Conservation (phyloP, 2,888 invertebrate species). For the Agrilus mali region DNA sequence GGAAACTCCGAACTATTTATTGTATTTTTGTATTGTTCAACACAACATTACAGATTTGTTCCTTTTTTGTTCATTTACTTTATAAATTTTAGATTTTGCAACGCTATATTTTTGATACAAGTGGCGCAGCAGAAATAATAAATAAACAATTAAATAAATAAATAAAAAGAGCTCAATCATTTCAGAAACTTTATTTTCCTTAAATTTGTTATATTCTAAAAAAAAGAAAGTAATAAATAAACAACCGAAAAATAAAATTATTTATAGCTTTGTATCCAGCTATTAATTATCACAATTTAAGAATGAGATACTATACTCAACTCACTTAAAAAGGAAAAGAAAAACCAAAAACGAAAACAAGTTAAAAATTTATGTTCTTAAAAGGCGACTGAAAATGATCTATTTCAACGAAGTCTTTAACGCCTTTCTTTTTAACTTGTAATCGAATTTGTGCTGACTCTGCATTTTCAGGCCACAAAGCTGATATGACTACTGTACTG, state of each 20-base stretch:
- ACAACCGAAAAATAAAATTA: constrained; percentile 6
- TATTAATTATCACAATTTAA: constrained; percentile 7
- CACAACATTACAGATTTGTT: too few relatives aligned
- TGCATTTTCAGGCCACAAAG: constrained; percentile 34
- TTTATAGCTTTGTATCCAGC: too few relatives aligned
- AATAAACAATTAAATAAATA: too few relatives aligned
- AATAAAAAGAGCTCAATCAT: too few relatives aligned
- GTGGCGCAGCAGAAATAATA: too few relatives aligned
- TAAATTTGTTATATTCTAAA: background rate
- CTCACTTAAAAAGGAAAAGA: constrained; percentile 14
- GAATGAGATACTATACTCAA: constrained; percentile 6
- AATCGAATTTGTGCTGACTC: constrained; percentile 36
- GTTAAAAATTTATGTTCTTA: constrained; percentile 17
- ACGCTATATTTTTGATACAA: too few relatives aligned
- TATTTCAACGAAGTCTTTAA: constrained; percentile 39
- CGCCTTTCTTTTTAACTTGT: constrained; percentile 36
- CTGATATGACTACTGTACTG: constrained; percentile 39
- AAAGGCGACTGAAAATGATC: constrained; percentile 23
- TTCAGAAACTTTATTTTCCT: too few relatives aligned
- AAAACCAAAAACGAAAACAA: constrained; percentile 14
- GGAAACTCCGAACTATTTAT: too few relatives aligned
- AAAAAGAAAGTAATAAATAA: constrained; percentile 6
- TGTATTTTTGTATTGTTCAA: too few relatives aligned
- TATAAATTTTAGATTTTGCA: too few relatives aligned
- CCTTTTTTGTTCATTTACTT: too few relatives aligned